phyloP scores from a whole-genome alignment of 1,140 invertebrate species.

The Prorops nasuta region DNA sequence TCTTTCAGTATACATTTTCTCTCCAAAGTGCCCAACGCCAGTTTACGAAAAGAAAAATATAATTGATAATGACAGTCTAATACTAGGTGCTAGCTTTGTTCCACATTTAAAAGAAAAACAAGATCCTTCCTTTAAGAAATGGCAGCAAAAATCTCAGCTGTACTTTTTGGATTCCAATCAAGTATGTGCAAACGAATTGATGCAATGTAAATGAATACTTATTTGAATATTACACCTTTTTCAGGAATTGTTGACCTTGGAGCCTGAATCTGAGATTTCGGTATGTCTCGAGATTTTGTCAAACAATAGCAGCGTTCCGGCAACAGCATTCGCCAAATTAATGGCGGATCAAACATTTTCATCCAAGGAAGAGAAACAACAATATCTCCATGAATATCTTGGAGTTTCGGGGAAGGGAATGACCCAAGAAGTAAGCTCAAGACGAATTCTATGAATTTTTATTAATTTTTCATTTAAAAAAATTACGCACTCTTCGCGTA shows the following conservation, averaged over 20 bases:
- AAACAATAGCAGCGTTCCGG: conserved; percentile 30
- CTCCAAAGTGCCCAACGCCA: conserved; percentile 57
- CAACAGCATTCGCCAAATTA: conserved; percentile 43
- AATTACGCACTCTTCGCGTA: no score
- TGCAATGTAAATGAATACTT: conserved; percentile 2
- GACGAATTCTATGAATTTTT: no score
- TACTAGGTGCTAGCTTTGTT: conserved; percentile 58
- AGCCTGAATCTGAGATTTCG: conserved; percentile 44
- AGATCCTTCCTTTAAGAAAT: conserved; percentile 49
- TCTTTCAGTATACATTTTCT: conserved; percentile 62
- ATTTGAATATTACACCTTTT: conserved; percentile 1
- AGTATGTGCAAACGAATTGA: conserved; percentile 42
- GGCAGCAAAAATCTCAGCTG: conserved; percentile 62
- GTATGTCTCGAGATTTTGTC: conserved; percentile 39
- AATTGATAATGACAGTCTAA: conserved; percentile 43
- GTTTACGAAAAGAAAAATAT: conserved; percentile 56
- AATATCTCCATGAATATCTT: conserved; percentile 40
- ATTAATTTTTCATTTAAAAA: no score
- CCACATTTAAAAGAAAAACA: conserved; percentile 52
- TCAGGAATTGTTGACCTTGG: conserved; percentile 53
- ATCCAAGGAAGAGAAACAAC: conserved; percentile 25
- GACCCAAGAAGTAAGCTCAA: conserved; percentile 46
- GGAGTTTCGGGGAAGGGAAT: conserved; percentile 35
- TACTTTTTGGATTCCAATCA: conserved; percentile 61
- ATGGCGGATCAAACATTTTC: conserved; percentile 37